Base-by-base conservation (phyloP, 2,797 vertebrate species). In the Acanthurus leucopareius region DNA sequence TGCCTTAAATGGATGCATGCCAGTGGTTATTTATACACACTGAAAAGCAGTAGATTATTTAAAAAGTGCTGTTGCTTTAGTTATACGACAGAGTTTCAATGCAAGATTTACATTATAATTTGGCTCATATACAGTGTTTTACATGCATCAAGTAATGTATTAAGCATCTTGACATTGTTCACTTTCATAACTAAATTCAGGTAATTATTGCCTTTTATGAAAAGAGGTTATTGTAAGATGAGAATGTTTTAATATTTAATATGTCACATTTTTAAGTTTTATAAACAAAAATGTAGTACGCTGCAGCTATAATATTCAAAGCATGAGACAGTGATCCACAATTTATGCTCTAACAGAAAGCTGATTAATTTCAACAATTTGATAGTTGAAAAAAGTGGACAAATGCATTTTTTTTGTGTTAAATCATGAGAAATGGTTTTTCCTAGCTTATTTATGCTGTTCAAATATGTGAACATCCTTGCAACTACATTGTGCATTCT, bases 111-210 rank as follows among this genome's bases (percentile, higher is more conserved):
- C 2, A 10, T 42, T 13, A 42, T 13, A 42, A 13, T 11, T 42
- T 42, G 40, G 40, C 3, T 42, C 40, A 42, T 42, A 42, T 3
- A 42, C 40, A 42, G 40, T 42, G 7, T 42, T 13, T 42, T 13
- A 42, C 40, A 42, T 42, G 49, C 35, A 53, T 42, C n/a, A 11
- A 3, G 40, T 19, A 42, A 42, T 42, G 40, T 10, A 10, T 13
- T 10, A 42, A 42, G 49, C 11, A 22, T 40, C 1, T 67, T n/a
- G 2, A 53, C 35, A 25, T 40, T 20, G 15, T 16, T 15, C 10
- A 10, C 51, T 13, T 35, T 65, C 13, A n/a, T 38, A 49, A 53
- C 40, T 54, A 44, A 54, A 67, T 67, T 17, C n/a, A 54, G 49
- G 54, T 54, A 25, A 42, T 67, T 22, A 19, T 6, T 53, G 14